Evolutionary conservation across 2,888 invertebrate genomes (phyloP), one percentile per base, ranked within the genome.

Genomic region (Tinea semifulvella): DNA sequence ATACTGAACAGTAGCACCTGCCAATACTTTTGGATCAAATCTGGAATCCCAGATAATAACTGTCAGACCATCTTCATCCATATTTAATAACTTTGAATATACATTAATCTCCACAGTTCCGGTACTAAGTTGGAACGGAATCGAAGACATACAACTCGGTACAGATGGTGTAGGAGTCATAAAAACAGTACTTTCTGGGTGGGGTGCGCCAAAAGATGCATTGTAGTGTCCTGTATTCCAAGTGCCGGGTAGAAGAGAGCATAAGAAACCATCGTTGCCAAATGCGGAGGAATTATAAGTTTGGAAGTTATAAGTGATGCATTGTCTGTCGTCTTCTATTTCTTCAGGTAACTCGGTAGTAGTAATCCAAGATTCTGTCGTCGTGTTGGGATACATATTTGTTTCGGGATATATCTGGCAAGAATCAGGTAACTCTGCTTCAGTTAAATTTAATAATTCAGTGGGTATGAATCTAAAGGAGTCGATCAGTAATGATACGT

Each of bases 341-440:
- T n/a, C 16, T 35, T 35, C 35, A 16, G 35, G 35, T 4, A 10
- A 10, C 11, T 35, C 16, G 11, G 17, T 35, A 3, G 35, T 35
- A 14, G 35, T 4, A n/a, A n/a, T n/a, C n/a, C n/a, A n/a, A 35
- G 8, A 35, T 35, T 35, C 35, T 14, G 35, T 35, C 4, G 35
- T 35, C 5, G 35, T 35, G 16, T 35, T 11, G 13, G 14, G 35
- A 8, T 22, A 22, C 6, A 8, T n/a, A n/a, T n/a, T n/a, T 22
- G 5, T 22, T 35, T 35, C 35, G 16, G 14, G 8, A 14, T 35
- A 35, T 11, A 35, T 13, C 13, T 35, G 14, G 16, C 35, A 35
- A 5, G 35, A 35, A 3, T 35, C 4, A 22, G 25, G 25, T 22
- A 22, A 8, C 4, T 35, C 35, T 11, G 11, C 35, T 35, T 8